Base-by-base conservation (phyloP, 2,888 invertebrate genomes). In the Orchesella flavescens region DNA sequence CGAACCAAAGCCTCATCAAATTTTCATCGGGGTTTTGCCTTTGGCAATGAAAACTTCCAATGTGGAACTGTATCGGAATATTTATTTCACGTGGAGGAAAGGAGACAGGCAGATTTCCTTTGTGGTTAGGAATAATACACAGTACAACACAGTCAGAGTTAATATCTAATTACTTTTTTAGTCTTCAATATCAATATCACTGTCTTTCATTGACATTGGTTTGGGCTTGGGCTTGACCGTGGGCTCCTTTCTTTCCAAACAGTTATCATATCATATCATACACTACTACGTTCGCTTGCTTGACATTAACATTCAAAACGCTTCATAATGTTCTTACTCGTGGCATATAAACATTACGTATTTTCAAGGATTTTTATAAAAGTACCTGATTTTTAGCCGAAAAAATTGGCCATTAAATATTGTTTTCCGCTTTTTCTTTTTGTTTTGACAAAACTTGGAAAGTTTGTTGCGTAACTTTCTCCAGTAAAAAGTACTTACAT, bases 141-240 rank as follows among this genome's bases (percentile, higher is more conserved):
- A n/a, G n/a, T 57, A 57, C 5, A n/a, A 57, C 13, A 12, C 57
- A n/a, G 13, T 57, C n/a, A n/a, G n/a, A 2, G 34, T 34, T 34
- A 34, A 34, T 34, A 34, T 34, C 34, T 34, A 34, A 34, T 34
- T 34, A 34, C 34, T 34, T 34, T 34, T 34, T 7, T 34, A 34
- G 3, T 34, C 34, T 34, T 34, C 34, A n/a, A n/a, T n/a, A n/a
- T 34, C 34, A n/a, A n/a, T n/a, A 66, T 24, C n/a, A 1, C 4
- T 44, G 2, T 49, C n/a, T 53, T 53, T 65, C 79, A 71, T 44
- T 81, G 74, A 74, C 81, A 81, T 81, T 81, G 65, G 66, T 74
- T 34, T 34, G 2, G 34, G 34, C 7, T 34, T 34, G 34, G 34
- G 34, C 74, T 74, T 81, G 81, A 74, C 81, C 81, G 81, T 81